A percentile compares a stretch with the other conserved stretches of the same genome.
Evolutionary conservation across 1,140 invertebrate species (phyloP).

Genomic region (Parapsyche elsis): DNA sequence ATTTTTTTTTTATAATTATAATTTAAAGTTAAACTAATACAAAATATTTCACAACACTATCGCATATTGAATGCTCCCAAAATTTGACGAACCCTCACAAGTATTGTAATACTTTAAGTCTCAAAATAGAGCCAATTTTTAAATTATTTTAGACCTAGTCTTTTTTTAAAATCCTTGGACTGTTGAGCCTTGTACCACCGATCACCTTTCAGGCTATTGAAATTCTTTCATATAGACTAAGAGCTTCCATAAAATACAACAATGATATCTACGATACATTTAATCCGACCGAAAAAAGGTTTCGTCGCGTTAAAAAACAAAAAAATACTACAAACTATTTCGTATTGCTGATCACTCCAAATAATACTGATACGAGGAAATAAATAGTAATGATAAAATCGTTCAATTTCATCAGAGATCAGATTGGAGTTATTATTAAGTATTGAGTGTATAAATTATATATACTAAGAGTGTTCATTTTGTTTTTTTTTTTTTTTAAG

Average conservation of each 20-base stretch:
- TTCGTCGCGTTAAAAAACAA: background rate
- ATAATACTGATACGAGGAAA: conserved; percentile 46
- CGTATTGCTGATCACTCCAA: conserved; percentile 41
- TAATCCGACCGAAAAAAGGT: background rate
- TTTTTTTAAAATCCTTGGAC: conserved; percentile 34
- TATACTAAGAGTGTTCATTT: conserved; percentile 16
- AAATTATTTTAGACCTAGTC: conserved; percentile 44
- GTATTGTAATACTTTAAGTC: conserved; percentile 37
- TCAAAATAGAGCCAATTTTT: conserved; percentile 38
- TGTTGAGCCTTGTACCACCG: conserved; percentile 40
- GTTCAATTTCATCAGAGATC: conserved; percentile 24
- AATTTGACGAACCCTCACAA: conserved; percentile 47
- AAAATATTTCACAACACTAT: conserved; percentile 50
- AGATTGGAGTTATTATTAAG: conserved; percentile 45
- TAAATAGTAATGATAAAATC: conserved; percentile 43
- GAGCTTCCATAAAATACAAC: conserved; percentile 6
- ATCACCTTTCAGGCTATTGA: conserved; percentile 35
- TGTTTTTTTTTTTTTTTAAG: conserved; percentile 23
- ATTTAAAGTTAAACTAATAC: conserved; percentile 48
- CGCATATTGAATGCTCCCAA: conserved; percentile 48
- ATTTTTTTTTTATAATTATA: conserved; percentile 42
- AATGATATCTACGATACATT: conserved; percentile 11
- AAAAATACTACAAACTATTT: conserved; percentile 35
- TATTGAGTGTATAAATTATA: conserved; percentile 41
- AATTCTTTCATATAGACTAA: conserved; percentile 44